Evolutionary conservation across 2,888 invertebrate genomes (phyloP), one percentile per base, ranked within the genome.

Genomic region (Nezara viridula): DNA sequence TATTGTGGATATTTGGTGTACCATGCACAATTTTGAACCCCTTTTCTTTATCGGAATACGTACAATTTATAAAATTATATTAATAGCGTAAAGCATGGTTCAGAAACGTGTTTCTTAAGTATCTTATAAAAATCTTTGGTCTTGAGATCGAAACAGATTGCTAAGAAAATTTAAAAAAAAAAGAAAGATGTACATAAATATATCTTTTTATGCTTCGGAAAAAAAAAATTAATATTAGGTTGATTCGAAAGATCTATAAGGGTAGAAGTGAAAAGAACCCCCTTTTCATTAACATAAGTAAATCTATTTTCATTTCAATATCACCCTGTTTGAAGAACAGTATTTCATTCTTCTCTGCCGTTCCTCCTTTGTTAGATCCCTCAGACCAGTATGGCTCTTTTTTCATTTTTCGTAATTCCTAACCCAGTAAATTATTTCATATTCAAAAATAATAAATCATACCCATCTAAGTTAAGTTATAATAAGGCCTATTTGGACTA

Each of bases 271-370:
- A 55, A 55, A 55, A n/a, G 55, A 55, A 55, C n/a, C 55, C 55
- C n/a, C 9, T n/a, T 55, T n/a, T 55, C n/a, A n/a, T 55, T n/a
- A n/a, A 55, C 2, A 9, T 55, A 55, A 55, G 55, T 6, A 24
- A 55, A 55, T n/a, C 55, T 24, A 55, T 55, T 55, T 55, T 55
- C n/a, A 55, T 55, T 55, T 55, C n/a, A n/a, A 55, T 55, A n/a
- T 55, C 55, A 9, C 6, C 6, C 55, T 19, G 0, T 55, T 55
- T 55, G 55, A n/a, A n/a, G 55, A n/a, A 55, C n/a, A 55, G 55
- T 55, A 55, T 55, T 55, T 55, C n/a, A 55, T 24, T 55, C 9
- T n/a, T 9, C 7, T n/a, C 9, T 24, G n/a, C 2, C 21, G n/a
- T n/a, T n/a, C n/a, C 19, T 21, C 7, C n/a, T 55, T 55, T 55